phyloP scores from a whole-genome alignment of 2,113 vertebrate genomes.

The Periophthalmus modestus region DNA sequence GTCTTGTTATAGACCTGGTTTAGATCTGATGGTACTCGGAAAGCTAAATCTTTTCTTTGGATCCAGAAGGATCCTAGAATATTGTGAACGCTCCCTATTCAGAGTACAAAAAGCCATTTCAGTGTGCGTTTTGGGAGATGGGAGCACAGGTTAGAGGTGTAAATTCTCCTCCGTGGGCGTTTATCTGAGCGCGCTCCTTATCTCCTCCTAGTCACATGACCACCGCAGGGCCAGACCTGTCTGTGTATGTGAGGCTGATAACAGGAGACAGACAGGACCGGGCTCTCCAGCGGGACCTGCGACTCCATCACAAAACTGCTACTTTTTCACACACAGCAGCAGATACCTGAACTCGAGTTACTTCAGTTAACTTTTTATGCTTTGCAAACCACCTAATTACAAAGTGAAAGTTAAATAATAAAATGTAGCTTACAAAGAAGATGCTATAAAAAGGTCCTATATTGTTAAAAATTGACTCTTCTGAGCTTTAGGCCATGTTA shows the following conservation, averaged over 20 bases:
- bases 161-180: neutral
- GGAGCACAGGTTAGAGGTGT: neutral
- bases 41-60: too few species aligned
- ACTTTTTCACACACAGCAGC: neutral
- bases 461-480: too few species aligned
- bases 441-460: too few species aligned
- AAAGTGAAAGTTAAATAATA: too few species aligned
- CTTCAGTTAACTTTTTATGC: neutral
- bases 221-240: neutral
- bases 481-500: too few species aligned
- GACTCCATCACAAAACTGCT: neutral
- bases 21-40: too few species aligned
- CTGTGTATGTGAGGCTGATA: neutral
- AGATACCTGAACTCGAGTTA: neutral
- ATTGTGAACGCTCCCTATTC: too few species aligned
- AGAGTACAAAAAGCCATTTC: too few species aligned
- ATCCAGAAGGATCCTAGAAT: too few species aligned
- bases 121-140: neutral
- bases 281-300: neutral
- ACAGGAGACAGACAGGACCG: slow-evolving; percentile 4
- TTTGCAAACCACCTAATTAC: too few species aligned
- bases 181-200: slow-evolving; percentile 6
- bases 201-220: slow-evolving; percentile 3
- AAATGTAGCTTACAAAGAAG: too few species aligned
- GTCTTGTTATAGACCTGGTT: too few species aligned